Evolutionary conservation across 1,140 invertebrate species (phyloP).

Genomic region (Drosophila sucinea): DNA sequence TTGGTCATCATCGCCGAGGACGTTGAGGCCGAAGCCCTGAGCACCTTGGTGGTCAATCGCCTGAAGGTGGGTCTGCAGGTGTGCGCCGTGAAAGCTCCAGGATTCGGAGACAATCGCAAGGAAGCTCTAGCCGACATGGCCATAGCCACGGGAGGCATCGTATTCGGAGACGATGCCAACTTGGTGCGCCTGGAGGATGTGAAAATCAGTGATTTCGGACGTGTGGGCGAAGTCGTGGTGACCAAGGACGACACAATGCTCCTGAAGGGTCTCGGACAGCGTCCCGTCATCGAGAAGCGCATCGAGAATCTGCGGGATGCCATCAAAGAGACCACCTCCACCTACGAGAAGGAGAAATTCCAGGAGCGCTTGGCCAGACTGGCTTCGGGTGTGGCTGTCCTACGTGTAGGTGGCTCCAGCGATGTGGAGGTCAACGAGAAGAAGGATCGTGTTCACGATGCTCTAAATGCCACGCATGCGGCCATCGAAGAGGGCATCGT

Average conservation of each 20-base stretch:
- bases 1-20: slow-evolving; percentile 99
- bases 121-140: slow-evolving; percentile 98
- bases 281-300: slow-evolving; percentile 93
- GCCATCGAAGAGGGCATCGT: slow-evolving; percentile 99
- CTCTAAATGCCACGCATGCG: slow-evolving; percentile 97
- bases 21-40: slow-evolving; percentile 98
- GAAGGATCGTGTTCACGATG: slow-evolving; percentile 99
- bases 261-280: slow-evolving; percentile 93
- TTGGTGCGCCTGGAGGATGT: slow-evolving; percentile 98
- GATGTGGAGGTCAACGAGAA: slow-evolving; percentile 99
- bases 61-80: slow-evolving; percentile 98
- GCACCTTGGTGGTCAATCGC: slow-evolving; percentile 98
- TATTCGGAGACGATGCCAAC: slow-evolving; percentile 99
- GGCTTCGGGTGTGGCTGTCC: slow-evolving; percentile 96
- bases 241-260: slow-evolving; percentile 99
- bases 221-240: slow-evolving; percentile 96
- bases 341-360: slow-evolving; percentile 99
- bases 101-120: slow-evolving; percentile 99
- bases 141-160: slow-evolving; percentile 97
- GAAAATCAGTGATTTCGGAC: slow-evolving; percentile 93
- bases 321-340: slow-evolving; percentile 95
- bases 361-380: slow-evolving; percentile 97
- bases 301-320: slow-evolving; percentile 96
- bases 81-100: slow-evolving; percentile 99
- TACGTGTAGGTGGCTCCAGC: slow-evolving; percentile 98